A percentile compares a stretch with the other conserved stretches of the same genome.
phyloP scores from a whole-genome alignment of 1,140 invertebrate genomes.

The Sitobion miscanthi region DNA sequence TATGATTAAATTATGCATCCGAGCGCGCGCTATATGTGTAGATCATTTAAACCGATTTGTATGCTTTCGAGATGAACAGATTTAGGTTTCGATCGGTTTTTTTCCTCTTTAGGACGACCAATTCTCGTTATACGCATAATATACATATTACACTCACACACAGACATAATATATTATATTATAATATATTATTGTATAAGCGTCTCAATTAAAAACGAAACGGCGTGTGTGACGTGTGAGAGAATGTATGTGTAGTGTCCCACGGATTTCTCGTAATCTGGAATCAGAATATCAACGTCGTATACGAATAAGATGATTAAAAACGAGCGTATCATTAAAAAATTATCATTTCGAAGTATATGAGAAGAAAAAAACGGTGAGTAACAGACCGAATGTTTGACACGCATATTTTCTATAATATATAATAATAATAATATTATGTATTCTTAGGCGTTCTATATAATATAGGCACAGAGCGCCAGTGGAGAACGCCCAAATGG shows the following conservation, averaged over 20 bases:
- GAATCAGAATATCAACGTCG: background rate
- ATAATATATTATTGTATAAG: background rate
- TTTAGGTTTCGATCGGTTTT: background rate
- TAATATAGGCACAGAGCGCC: background rate
- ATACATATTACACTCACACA: background rate
- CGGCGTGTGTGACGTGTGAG: background rate
- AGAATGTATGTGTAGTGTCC: background rate
- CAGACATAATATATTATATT: background rate
- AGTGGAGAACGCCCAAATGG: background rate
- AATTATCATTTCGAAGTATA: background rate
- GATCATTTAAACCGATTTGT: constrained; percentile 35
- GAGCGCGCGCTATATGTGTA: background rate
- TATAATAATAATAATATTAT: background rate
- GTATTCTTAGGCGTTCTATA: background rate
- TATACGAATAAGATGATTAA: constrained; percentile 22
- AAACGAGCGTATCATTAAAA: constrained; percentile 11
- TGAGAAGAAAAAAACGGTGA: background rate
- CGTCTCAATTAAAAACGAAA: constrained; percentile 22
- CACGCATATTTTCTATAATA: background rate
- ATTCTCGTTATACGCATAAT: background rate
- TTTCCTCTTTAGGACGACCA: background rate
- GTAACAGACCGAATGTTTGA: background rate
- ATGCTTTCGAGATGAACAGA: background rate
- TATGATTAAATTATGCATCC: background rate
- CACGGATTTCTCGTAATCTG: constrained; percentile 8